Evolutionary conservation across 2,113 vertebrate species (phyloP), one percentile per base, ranked within the genome.

Genomic region (Aegithalos caudatus): DNA sequence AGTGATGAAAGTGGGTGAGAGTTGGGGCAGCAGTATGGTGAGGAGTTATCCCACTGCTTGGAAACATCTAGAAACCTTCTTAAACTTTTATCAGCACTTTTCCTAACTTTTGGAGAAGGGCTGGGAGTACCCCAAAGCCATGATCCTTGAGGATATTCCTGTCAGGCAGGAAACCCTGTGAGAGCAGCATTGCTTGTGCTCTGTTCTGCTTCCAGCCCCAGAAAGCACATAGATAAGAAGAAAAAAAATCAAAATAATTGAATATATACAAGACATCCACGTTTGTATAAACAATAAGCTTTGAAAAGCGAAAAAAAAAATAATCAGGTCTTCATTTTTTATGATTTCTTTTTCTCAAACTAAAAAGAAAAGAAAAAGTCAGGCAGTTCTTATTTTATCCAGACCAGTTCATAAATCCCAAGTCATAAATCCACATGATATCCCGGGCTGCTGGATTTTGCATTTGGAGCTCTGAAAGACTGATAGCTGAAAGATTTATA

Each of bases 401-500:
- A 96, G 95, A 92, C 83, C 90, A 93, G 91, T 93, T 92, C 92
- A 96, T 97, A 96, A 97, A 97, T 96, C 92, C 91, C 92, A 79
- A 90, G 81, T 56, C 94, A 94, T 97, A 97, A 97, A 97, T 97
- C 90, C 82, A 93, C 83, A 86, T 96, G 94, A 91, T 97, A 94
- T 95, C 84, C 90, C 0, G 0, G 93, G 87, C 95, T 96, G 95
- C 95, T 97, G 97, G 97, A 95, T 97, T 97, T 97, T 97, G 72
- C 95, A 97, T 97, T 96, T 96, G 93, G 93, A 94, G 90, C 94
- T 95, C 86, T 85, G 89, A 95, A 95, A 94, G 92, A 92, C 76
- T 83, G 95, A 96, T 80, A 95, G 94, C 88, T 86, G 92, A 92
- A 97, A 96, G 97, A 96, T 96, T 97, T 97, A 96, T 94, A 96